Conservation (phyloP, 2,888 invertebrate species). For the Deroplatys truncata region DNA sequence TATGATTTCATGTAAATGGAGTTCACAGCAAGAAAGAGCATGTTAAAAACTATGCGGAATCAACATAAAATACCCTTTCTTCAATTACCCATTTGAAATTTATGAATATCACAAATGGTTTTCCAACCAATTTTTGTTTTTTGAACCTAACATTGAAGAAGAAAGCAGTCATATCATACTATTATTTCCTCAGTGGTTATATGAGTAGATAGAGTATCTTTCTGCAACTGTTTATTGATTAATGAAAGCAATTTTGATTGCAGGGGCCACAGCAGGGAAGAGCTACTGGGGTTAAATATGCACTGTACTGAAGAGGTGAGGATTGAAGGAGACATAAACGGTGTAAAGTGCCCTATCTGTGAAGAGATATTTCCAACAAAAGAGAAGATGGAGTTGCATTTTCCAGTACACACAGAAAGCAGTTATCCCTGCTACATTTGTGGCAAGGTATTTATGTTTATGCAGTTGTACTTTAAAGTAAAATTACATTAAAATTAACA, state of each 20-base stretch:
- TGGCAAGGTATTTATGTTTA: slow-evolving; percentile 12
- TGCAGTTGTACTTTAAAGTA: neutral
- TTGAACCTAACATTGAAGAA: too few relatives aligned
- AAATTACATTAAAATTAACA: too few relatives aligned
- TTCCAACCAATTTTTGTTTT: too few relatives aligned
- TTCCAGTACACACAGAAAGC: slow-evolving; percentile 13
- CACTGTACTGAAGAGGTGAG: neutral
- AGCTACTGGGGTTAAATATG: neutral
- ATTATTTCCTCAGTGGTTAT: too few relatives aligned
- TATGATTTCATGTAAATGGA: too few relatives aligned
- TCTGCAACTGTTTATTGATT: neutral
- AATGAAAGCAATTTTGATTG: neutral
- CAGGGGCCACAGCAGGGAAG: slow-evolving; percentile 2
- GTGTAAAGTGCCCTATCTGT: neutral
- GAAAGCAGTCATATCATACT: too few relatives aligned
- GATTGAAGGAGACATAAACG: neutral
- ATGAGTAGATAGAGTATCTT: too few relatives aligned
- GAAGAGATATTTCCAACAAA: neutral
- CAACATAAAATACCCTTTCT: too few relatives aligned
- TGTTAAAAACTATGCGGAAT: too few relatives aligned
- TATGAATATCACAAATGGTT: too few relatives aligned
- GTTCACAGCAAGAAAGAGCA: too few relatives aligned
- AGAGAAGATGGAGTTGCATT: neutral
- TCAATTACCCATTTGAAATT: too few relatives aligned
- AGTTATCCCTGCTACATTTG: slow-evolving; percentile 27